phyloP scores from a whole-genome alignment of 2,113 vertebrate genomes.

The Oryzias celebensis region DNA sequence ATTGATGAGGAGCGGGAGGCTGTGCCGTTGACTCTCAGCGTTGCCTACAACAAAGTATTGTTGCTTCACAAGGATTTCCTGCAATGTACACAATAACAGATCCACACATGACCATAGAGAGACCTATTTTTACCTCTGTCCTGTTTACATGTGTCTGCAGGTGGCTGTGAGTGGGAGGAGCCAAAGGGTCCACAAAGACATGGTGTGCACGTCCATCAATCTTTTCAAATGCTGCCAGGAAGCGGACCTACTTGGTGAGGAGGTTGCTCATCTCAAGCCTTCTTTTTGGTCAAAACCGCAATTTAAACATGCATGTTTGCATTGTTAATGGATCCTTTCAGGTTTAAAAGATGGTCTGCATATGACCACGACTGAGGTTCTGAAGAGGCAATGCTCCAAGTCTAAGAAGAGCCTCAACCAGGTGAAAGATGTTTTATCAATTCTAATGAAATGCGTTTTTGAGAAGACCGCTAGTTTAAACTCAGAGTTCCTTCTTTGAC shows the following conservation, averaged over 20 bases:
- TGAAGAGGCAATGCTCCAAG: constrained; percentile 90
- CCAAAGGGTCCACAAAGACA: constrained; percentile 83
- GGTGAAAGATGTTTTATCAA: constrained; percentile 66
- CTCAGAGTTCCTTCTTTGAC: background rate
- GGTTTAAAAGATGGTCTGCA: constrained; percentile 85
- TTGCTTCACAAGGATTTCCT: background rate
- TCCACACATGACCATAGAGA: background rate
- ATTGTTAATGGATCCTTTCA: constrained; percentile 37
- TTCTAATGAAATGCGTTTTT: background rate
- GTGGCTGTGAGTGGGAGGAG: constrained; percentile 87
- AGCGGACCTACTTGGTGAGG: constrained; percentile 83
- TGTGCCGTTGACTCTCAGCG: constrained; percentile 87
- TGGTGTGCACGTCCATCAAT: constrained; percentile 88
- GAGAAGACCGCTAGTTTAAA: background rate
- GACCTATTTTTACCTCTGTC: background rate
- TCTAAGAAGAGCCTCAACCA: constrained; percentile 91
- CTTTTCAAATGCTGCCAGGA: constrained; percentile 85
- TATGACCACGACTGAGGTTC: constrained; percentile 86
- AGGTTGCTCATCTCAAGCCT: no score
- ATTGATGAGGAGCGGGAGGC: constrained; percentile 91
- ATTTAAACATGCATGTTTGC: no score
- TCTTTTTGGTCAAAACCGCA: no score
- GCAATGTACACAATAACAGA: background rate
- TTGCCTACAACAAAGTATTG: constrained; percentile 89
- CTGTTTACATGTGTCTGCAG: constrained; percentile 59